These are phyloP conservation scores for Leptatherina wallacei DNA, from an alignment of 2,797 vertebrate species.

Conservation along the genomic window DNA sequence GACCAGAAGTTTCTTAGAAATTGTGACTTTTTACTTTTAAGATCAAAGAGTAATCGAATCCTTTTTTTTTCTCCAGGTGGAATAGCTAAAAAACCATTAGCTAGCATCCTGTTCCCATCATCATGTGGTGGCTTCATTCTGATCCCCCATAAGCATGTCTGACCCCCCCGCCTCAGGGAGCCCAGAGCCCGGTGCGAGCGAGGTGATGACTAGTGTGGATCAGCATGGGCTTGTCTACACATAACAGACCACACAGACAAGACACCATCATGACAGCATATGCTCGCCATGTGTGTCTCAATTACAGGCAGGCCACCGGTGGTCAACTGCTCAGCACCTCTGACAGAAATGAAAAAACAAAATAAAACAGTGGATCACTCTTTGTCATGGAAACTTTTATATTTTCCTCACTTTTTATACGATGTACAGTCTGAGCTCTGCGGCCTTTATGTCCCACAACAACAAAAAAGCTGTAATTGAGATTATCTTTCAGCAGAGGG, in stretches of 20 bases:
- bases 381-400: slow-evolving; percentile 31
- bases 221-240: slow-evolving; percentile 79
- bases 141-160: slow-evolving; percentile 25
- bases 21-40: background rate
- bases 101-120: slow-evolving; percentile 29
- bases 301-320: slow-evolving; percentile 59
- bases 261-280: slow-evolving; percentile 71
- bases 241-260: slow-evolving; percentile 80
- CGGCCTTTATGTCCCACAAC: slow-evolving; percentile 22
- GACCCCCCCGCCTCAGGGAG: slow-evolving; percentile 51
- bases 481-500: slow-evolving; percentile 60
- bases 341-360: slow-evolving; percentile 35
- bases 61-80: background rate
- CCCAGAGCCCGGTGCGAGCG: slow-evolving; percentile 52
- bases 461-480: slow-evolving; percentile 35
- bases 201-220: slow-evolving; percentile 75
- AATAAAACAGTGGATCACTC: slow-evolving; percentile 5
- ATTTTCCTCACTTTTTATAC: slow-evolving; percentile 9
- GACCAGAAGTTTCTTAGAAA: slow-evolving; percentile 7
- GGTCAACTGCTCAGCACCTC: slow-evolving; percentile 53
- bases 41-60: background rate
- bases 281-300: slow-evolving; percentile 78
- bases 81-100: slow-evolving; percentile 10
- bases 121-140: slow-evolving; percentile 47
- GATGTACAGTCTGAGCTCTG: background rate